Percentiles rank a stretch among this genome's conserved stretches.
phyloP scores from a whole-genome alignment of 2,888 invertebrate genomes.

The Catocala sponsa region DNA sequence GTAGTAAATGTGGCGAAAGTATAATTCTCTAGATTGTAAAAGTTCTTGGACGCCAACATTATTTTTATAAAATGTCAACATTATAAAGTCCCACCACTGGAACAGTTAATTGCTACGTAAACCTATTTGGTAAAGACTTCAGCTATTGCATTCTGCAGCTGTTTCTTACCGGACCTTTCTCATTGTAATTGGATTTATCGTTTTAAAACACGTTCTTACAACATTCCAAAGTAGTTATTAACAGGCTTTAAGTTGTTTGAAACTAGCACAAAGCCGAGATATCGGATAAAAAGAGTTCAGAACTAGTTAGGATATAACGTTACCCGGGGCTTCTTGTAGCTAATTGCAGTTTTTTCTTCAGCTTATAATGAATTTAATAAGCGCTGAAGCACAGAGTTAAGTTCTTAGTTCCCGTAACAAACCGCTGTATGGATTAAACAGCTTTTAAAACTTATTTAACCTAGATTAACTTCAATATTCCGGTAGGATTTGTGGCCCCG shows the following conservation, averaged over 20 bases:
- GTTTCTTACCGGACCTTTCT: not conserved
- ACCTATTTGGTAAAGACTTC: too few relatives aligned
- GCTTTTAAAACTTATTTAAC: conserved; percentile 58
- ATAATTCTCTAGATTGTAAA: too few relatives aligned
- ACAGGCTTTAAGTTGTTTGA: conserved; percentile 27
- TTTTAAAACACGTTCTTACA: conserved; percentile 3
- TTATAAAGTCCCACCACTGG: too few relatives aligned
- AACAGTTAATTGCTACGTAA: too few relatives aligned
- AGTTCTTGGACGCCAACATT: too few relatives aligned
- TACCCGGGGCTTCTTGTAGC: conserved; percentile 50
- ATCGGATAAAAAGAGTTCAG: conserved; percentile 38
- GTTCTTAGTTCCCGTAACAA: conserved; percentile 52
- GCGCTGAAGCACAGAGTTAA: conserved; percentile 53
- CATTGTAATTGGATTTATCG: not conserved
- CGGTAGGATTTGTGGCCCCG: conserved; percentile 32
- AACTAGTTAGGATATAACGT: conserved; percentile 53
- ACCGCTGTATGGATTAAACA: conserved; percentile 57
- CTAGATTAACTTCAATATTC: conserved; percentile 53
- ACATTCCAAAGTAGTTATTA: conserved; percentile 32
- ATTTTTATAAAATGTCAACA: too few relatives aligned
- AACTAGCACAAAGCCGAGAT: conserved; percentile 31
- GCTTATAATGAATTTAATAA: conserved; percentile 64
- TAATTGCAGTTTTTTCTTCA: conserved; percentile 65
- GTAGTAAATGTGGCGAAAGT: too few relatives aligned
- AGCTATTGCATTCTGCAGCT: too few relatives aligned